Evolutionary conservation across 2,797 vertebrate genomes (phyloP), one percentile per base, ranked within the genome.

Genomic region (Austrolebias charrua): DNA sequence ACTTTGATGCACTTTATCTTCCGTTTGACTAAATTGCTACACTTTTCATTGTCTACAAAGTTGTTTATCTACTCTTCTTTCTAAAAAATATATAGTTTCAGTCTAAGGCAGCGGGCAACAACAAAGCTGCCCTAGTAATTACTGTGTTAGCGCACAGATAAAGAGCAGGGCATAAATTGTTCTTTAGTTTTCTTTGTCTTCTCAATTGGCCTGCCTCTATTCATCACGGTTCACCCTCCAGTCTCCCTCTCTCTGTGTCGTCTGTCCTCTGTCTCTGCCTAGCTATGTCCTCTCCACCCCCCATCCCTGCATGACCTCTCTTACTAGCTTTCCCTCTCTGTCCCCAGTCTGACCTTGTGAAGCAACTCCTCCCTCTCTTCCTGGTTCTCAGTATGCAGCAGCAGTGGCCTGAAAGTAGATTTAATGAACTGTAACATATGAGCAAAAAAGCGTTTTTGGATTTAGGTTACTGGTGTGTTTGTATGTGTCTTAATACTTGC

Each of bases 291-390:
- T 76, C 77, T 66, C 73, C 67, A 75, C 63, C 82, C 78, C 81
- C 85, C 52, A 71, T 73, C 55, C 53, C 67, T 55, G 11, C 16
- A 33, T 75, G 71, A 84, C 84, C 87, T 60, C 73, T 86, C 75
- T 76, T 58, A 80, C 19, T 20, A 45, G 42, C 79, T 67, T 74
- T 89, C 63, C 50, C 73, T 67, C 71, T 70, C 69, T 90, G 85
- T 90, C 88, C 86, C 85, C 82, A 71, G 43, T 85, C 79, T 91
- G 83, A 91, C 87, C 90, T 82, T 75, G 40, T 80, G 82, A 78
- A 89, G 71, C 70, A 78, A 71, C 71, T 56, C 56, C 73, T 71
- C 80, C 82, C 63, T 57, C 16, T 29, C 43, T 43, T 60, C 33
- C 35, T 58, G 24, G 62, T 58, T 57, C 63, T 65, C 60, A 52